Conservation (phyloP, 2,888 invertebrate genomes). For the Rotaria macrura region DNA sequence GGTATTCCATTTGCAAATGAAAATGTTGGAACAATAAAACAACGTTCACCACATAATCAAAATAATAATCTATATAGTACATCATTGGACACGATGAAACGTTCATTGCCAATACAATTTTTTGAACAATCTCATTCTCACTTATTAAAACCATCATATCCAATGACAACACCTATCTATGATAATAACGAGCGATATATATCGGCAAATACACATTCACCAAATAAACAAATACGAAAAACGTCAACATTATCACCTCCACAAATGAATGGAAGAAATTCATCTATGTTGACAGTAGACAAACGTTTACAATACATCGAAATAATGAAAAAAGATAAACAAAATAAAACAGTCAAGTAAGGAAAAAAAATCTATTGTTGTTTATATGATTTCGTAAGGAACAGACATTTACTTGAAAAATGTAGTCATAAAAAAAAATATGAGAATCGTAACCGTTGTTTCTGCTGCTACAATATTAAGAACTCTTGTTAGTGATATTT, state of each 20-base stretch:
- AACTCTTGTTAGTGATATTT: too few species aligned
- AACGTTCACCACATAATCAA: constrained; percentile 55
- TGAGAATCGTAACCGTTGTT: too few species aligned
- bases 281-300: background rate
- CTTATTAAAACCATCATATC: background rate
- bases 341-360: background rate
- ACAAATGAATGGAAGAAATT: background rate
- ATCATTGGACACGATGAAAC: constrained; percentile 32
- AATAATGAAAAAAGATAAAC: background rate
- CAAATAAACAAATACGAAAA: background rate
- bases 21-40: constrained; percentile 93
- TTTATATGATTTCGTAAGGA: too few species aligned
- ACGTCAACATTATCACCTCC: background rate
- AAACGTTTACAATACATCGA: constrained; percentile 13
- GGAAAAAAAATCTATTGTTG: too few species aligned
- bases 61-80: constrained; percentile 36
- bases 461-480: too few species aligned
- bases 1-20: constrained; percentile 82
- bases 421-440: too few species aligned
- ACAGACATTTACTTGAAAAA: too few species aligned
- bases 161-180: constrained; percentile 9
- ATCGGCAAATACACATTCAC: background rate
- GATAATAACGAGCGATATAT: background rate
- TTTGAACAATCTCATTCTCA: background rate
- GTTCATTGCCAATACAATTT: constrained; percentile 10